Evolutionary conservation across 2,797 vertebrate species (phyloP).

Genomic region (Chelonia mydas): DNA sequence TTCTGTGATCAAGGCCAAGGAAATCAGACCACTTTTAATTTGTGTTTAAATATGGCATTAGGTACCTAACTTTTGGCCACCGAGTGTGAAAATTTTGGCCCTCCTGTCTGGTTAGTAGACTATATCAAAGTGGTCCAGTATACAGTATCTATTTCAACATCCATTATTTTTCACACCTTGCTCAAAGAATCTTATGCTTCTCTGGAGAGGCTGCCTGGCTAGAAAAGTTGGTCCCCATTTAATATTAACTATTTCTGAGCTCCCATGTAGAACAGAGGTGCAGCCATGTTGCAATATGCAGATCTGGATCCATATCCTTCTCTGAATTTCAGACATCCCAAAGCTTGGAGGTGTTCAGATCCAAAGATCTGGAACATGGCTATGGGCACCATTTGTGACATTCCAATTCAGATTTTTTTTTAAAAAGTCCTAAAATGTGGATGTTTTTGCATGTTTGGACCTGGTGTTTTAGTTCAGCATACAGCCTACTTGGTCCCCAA

Average conservation of each 20-base stretch:
- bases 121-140: not conserved
- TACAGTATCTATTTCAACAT: not conserved
- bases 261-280: not conserved
- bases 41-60: not conserved
- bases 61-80: not conserved
- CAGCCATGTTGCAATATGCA: not conserved
- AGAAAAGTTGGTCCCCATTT: not conserved
- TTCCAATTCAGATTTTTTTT: not conserved
- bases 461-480: not conserved
- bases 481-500: not conserved
- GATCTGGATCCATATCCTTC: not conserved
- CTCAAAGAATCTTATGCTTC: not conserved
- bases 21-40: not conserved
- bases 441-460: not conserved
- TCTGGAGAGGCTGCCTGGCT: not conserved
- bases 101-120: not conserved
- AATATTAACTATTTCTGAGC: not conserved
- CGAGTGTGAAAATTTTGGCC: not conserved
- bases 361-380: not conserved
- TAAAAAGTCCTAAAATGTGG: not conserved
- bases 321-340: not conserved
- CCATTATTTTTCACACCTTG: not conserved
- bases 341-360: not conserved
- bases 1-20: not conserved
- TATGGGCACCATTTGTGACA: not conserved